Base-by-base conservation (phyloP, 2,888 invertebrate species). In the Tenthredo mesomela region DNA sequence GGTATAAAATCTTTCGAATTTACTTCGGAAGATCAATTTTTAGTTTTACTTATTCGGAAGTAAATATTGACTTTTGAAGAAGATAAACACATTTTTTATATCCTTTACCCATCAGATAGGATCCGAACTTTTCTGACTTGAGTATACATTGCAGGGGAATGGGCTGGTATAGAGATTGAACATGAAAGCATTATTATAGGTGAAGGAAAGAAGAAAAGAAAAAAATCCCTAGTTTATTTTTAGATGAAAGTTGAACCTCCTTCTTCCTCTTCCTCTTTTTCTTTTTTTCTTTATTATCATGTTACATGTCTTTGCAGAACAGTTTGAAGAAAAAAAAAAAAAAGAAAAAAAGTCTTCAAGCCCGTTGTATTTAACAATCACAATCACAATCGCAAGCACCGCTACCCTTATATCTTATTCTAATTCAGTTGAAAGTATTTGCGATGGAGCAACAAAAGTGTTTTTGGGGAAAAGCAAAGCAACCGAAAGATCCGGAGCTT, bases 381-480 rank as follows among this genome's bases (percentile, higher is more conserved):
- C 29, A 43, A 58, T 47, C n/a, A 25, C 85, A 77, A 77, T 54
- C 54, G 54, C 12, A 54, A 54, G 33, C n/a, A 21, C 54, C 50
- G 29, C 77, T 33, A 73, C 40, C 29, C 21, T 29, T 54, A 54
- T 77, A 54, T 77, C 54, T 77, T 7, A 25, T 77, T 54, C 10
- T 33, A 15, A 43, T 33, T 77, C 50, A 54, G 50, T 77, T 29
- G 54, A 54, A 77, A 77, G 33, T 50, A 33, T 67, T 77, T 21
- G 37, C 33, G 25, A 77, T 54, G 21, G 12, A 77, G 77, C 77
- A 77, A 77, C 50, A 77, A 54, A 77, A 54, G 54, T 10, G 15
- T 43, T 73, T 73, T 29, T 2, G 37, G 73, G 15, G 10, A 33
- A 73, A 43, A 43, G 73, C 43, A 73, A 37, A 73, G 43, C 73